Evolutionary conservation across 2,113 vertebrate species (phyloP).

Genomic region (Centropus unirufus): DNA sequence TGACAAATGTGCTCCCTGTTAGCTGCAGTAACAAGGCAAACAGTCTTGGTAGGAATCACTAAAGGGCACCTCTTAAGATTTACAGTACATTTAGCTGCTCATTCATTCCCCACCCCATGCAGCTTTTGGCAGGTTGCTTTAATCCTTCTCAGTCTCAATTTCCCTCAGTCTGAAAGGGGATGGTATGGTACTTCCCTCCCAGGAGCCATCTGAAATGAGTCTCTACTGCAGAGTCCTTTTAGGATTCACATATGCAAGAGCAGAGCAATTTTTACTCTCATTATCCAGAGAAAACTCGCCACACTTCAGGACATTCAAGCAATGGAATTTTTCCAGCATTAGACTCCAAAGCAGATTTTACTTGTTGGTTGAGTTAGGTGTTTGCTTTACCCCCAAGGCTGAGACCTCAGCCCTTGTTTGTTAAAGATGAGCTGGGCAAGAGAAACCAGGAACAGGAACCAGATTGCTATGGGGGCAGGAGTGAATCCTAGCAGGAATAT

Average conservation of each 20-base stretch:
- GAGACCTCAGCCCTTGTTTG: neutral
- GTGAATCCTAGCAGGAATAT: rapidly evolving
- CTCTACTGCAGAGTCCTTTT: neutral
- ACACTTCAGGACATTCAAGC: neutral
- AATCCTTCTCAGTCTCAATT: slow-evolving; percentile 13
- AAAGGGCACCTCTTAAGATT: neutral
- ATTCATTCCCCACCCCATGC: neutral
- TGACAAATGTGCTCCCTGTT: neutral
- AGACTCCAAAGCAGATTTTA: neutral
- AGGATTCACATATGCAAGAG: neutral
- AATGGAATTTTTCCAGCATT: neutral
- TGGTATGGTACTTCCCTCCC: neutral
- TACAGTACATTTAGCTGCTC: neutral
- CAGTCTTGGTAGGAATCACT: neutral
- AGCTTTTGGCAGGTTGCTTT: neutral
- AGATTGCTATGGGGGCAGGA: neutral
- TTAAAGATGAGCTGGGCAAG: neutral
- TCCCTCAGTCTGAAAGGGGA: neutral
- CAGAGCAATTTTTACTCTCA: neutral
- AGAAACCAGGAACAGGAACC: neutral
- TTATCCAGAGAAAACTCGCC: neutral
- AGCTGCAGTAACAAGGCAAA: neutral
- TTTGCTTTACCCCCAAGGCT: neutral
- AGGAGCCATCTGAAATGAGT: neutral
- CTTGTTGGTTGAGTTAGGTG: neutral